Evolutionary conservation across 2,888 invertebrate species (phyloP).

Genomic region (Thumatha senex): DNA sequence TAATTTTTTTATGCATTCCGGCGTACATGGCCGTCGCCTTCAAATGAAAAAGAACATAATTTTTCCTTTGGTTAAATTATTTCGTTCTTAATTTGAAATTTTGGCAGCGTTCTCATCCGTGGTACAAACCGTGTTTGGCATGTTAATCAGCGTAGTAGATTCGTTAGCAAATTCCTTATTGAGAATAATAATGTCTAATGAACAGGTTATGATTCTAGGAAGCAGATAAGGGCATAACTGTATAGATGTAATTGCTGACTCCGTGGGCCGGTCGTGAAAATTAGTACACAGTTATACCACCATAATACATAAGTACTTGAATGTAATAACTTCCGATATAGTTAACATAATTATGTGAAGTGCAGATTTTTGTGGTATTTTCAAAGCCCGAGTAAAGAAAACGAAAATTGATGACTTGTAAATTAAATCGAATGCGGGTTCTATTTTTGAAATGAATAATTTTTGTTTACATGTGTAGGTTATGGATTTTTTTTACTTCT

Average conservation of each 20-base stretch:
- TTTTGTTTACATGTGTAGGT: too few species aligned
- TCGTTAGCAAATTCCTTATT: conserved; percentile 44
- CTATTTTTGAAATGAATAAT: too few species aligned
- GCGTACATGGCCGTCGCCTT: too few species aligned
- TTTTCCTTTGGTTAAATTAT: too few species aligned
- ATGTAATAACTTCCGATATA: conserved; percentile 16
- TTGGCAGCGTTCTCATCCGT: conserved; percentile 39
- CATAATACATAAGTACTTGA: neutral
- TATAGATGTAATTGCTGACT: conserved; percentile 23
- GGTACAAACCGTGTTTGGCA: conserved; percentile 32
- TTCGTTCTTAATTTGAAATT: conserved; percentile 44
- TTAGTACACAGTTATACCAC: conserved; percentile 8
- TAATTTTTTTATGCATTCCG: neutral
- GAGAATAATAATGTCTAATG: conserved; percentile 25
- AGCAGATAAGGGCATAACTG: conserved; percentile 33
- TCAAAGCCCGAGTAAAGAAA: too few species aligned
- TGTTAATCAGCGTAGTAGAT: conserved; percentile 33
- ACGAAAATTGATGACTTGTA: too few species aligned
- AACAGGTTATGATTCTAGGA: conserved; percentile 34
- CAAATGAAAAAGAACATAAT: neutral
- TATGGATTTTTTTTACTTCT: too few species aligned
- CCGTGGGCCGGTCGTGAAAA: conserved; percentile 24
- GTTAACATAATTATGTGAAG: neutral
- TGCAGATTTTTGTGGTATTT: too few species aligned
- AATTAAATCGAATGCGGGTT: too few species aligned